Evolutionary conservation across 2,797 vertebrate species (phyloP).

Genomic region (Sebastes miniatus): DNA sequence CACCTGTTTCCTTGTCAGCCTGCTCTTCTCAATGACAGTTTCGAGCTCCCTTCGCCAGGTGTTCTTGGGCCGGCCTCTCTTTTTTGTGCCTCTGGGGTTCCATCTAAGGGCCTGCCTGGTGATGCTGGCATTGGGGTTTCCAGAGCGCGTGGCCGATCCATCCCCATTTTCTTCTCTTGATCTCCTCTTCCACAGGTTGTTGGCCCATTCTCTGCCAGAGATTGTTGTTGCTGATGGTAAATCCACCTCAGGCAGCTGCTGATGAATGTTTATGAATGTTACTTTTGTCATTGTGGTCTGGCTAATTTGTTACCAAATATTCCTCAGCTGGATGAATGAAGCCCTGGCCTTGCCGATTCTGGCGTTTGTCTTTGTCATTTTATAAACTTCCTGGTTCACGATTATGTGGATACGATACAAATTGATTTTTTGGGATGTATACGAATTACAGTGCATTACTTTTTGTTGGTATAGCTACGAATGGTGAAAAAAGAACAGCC

Average conservation of each 20-base stretch:
- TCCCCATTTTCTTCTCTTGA: background rate
- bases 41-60: background rate
- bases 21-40: background rate
- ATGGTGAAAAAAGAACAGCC: too few species aligned
- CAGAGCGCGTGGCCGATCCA: background rate
- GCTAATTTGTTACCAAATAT: too few species aligned
- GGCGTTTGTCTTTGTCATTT: too few species aligned
- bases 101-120: background rate
- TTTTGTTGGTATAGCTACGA: too few species aligned
- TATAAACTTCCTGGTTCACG: too few species aligned
- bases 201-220: background rate
- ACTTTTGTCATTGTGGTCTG: too few species aligned
- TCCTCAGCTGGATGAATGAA: too few species aligned
- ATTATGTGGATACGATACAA: too few species aligned
- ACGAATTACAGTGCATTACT: too few species aligned
- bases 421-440: too few species aligned
- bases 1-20: background rate
- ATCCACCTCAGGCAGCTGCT: background rate
- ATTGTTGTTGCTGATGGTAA: background rate
- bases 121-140: background rate
- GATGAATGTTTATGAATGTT: too few species aligned
- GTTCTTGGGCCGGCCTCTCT: background rate
- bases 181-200: background rate
- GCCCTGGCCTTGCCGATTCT: too few species aligned
- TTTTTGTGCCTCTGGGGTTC: background rate